Base-by-base conservation (phyloP, 2,113 vertebrate species). In the Herpetotheres cachinnans region DNA sequence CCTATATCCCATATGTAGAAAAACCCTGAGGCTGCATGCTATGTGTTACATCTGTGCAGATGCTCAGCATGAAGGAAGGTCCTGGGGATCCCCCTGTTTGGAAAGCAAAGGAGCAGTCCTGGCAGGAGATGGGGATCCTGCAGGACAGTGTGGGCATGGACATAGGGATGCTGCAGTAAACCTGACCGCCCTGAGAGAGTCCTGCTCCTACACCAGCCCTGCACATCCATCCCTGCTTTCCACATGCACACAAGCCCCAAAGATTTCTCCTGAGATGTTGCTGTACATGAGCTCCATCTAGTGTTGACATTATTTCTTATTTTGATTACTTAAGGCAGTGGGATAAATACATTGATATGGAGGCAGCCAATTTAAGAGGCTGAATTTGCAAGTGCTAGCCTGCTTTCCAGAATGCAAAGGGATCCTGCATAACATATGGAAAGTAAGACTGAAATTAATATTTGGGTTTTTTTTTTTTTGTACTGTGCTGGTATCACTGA, bases 251-350 rank as follows among this genome's bases (percentile, higher is more conserved):
- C 9, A 38, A 36, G 7, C 16, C 13, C 20, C 30, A 1, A 13
- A 26, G 73, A 21, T 25, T 71, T 71, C 74, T 93, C 46, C 67
- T 3, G 61, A 78, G 36, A 46, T 86, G 88, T 14, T 88, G 73
- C 87, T 96, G 84, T 95, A n/a, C 46, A 55, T 87, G 93, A 95
- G 96, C 94, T 94, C 95, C 93, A 96, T 82, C 96, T 96, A 95
- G 94, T 71, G 95, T 73, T 90, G 62, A 58, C 29, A 58, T 52
- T 18, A 34, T 73, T 73, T 61, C 52, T 79, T 63, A 50, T 7
- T 90, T 40, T 9, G 1, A 21, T 38, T 85, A 32, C 36, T 30
- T n/a, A 21, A 50, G 11, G 54, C 2, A 0, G 29, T 32, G 34
- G 58, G 19, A 77, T 61, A 79, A 79, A 69, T 38, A 10, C 0